Percentiles rank a stretch among this genome's conserved stretches.
Conservation (phyloP, 2,797 vertebrate genomes). For the Poecile montanus region DNA sequence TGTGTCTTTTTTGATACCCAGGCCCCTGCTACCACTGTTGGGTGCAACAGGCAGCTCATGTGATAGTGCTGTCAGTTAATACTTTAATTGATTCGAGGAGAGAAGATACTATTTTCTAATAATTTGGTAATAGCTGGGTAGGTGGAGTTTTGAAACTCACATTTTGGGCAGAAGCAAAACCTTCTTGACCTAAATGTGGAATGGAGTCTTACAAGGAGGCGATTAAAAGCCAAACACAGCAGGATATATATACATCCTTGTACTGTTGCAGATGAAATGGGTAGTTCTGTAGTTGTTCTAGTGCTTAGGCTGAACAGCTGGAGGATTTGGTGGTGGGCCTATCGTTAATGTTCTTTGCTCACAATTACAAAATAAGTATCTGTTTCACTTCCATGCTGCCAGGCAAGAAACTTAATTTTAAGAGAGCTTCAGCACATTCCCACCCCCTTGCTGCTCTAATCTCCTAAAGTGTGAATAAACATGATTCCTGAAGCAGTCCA, state of each 20-base stretch:
- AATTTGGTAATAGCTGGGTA: background rate
- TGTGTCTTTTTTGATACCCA: background rate
- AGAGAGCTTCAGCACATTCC: background rate
- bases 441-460: background rate
- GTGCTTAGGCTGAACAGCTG: background rate
- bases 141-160: background rate
- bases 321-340: background rate
- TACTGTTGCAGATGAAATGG: background rate
- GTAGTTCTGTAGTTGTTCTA: background rate
- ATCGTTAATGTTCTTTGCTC: background rate
- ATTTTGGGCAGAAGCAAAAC: background rate
- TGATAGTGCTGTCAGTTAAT: background rate
- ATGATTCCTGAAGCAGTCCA: background rate
- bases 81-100: background rate
- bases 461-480: background rate
- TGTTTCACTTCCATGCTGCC: background rate
- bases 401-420: constrained; percentile 7
- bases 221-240: background rate
- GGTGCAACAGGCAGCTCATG: fast-evolving
- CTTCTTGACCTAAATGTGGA: background rate
- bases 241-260: background rate
- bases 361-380: background rate
- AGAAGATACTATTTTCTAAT: background rate
- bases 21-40: background rate
- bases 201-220: background rate